A percentile compares a stretch with the other conserved stretches of the same genome.
phyloP scores from a whole-genome alignment of 2,888 invertebrate species.

The Hedya salicella region DNA sequence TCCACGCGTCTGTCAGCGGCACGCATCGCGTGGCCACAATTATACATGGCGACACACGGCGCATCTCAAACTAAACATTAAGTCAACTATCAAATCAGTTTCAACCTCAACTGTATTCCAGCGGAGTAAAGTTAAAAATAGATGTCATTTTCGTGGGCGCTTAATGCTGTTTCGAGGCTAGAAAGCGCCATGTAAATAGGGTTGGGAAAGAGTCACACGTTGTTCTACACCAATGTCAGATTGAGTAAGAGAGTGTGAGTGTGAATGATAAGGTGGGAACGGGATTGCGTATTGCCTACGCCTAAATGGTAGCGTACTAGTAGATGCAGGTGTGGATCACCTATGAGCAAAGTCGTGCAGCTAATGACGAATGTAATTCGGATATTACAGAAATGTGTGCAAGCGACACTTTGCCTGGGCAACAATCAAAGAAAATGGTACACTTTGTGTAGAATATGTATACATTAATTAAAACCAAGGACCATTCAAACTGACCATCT shows the following conservation, averaged over 20 bases:
- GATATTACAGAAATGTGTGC: background rate
- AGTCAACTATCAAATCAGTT: background rate
- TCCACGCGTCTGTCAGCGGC: background rate
- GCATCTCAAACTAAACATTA: background rate
- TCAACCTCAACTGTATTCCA: background rate
- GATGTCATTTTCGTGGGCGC: background rate
- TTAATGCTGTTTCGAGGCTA: background rate
- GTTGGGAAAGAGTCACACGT: slow-evolving; percentile 38
- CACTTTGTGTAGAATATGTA: too few species aligned
- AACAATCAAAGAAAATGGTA: too few species aligned
- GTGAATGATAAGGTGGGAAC: slow-evolving; percentile 27
- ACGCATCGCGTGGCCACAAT: slow-evolving; percentile 10
- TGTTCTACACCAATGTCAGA: slow-evolving; percentile 37
- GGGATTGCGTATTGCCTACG: slow-evolving; percentile 5
- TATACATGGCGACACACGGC: slow-evolving; percentile 10
- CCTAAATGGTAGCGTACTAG: background rate
- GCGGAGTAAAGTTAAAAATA: background rate
- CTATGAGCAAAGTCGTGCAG: background rate
- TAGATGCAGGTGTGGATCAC: background rate
- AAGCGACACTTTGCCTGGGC: background rate
- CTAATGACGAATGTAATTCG: background rate
- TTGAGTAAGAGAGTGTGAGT: slow-evolving; percentile 29
- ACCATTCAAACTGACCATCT: too few species aligned
- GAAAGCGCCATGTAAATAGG: slow-evolving; percentile 24
- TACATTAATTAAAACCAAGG: too few species aligned